A percentile compares a stretch with the other conserved stretches of the same genome.
Conservation (phyloP, 2,888 invertebrate genomes). For the Noctua janthina region DNA sequence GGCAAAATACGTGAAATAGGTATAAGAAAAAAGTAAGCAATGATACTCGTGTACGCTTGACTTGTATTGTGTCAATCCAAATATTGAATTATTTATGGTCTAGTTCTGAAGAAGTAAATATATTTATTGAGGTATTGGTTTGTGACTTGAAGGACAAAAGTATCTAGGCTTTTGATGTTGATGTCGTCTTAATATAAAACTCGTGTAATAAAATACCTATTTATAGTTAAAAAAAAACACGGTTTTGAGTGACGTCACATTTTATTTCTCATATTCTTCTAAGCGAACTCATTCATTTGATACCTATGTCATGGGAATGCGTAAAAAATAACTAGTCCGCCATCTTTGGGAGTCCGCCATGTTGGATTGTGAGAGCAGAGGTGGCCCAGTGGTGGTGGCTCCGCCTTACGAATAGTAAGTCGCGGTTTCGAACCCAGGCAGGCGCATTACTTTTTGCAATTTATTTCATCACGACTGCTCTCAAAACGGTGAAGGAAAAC, state of each 20-base stretch:
- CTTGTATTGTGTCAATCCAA: constrained; percentile 46
- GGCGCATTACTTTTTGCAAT: too few species aligned
- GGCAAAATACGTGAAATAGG: constrained; percentile 38
- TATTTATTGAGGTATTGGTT: constrained; percentile 34
- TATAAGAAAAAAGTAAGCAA: constrained; percentile 31
- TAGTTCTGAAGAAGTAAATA: constrained; percentile 41
- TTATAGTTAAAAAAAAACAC: neutral
- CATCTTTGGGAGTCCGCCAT: too few species aligned
- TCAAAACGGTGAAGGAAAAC: too few species aligned
- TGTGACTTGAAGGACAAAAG: constrained; percentile 25
- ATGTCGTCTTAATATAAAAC: neutral
- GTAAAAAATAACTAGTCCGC: too few species aligned
- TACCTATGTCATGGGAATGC: too few species aligned
- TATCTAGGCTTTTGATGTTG: neutral
- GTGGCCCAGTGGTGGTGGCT: too few species aligned
- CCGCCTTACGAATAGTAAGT: too few species aligned
- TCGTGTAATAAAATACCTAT: neutral
- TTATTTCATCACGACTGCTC: too few species aligned
- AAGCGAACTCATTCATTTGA: too few species aligned
- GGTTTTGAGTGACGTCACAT: neutral
- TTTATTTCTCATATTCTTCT: neutral
- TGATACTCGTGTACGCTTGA: constrained; percentile 31
- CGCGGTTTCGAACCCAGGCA: too few species aligned
- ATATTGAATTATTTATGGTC: constrained; percentile 53
- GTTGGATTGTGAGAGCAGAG: too few species aligned